Conservation (phyloP, 2,797 vertebrate species). For the Labroides dimidiatus region DNA sequence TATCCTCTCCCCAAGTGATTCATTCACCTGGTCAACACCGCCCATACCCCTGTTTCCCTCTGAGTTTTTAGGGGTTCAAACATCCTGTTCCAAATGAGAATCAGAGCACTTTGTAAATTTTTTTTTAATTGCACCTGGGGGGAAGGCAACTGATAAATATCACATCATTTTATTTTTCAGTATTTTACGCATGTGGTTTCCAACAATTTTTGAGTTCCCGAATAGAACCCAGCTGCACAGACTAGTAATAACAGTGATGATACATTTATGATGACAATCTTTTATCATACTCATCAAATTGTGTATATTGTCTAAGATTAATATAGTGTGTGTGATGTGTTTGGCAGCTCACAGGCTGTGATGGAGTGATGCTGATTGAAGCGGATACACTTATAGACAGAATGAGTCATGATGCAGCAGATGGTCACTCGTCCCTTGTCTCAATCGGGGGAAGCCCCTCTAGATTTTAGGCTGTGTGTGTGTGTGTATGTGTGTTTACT, state of each 20-base stretch:
- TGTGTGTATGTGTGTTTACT: constrained; percentile 35
- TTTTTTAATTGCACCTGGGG: too few relatives aligned
- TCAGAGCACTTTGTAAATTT: too few relatives aligned
- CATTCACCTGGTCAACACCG: too few relatives aligned
- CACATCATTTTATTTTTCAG: too few relatives aligned
- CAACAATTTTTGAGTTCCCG: too few relatives aligned
- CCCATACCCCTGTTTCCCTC: too few relatives aligned
- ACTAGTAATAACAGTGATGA: constrained; percentile 12
- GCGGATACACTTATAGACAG: constrained; percentile 33
- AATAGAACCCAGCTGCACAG: too few relatives aligned
- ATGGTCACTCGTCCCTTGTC: constrained; percentile 47
- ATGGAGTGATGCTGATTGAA: constrained; percentile 40
- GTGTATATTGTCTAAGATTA: constrained; percentile 13
- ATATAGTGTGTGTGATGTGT: constrained; percentile 4
- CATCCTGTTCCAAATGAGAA: too few relatives aligned
- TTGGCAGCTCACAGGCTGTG: constrained; percentile 24
- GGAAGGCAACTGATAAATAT: too few relatives aligned
- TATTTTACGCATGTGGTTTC: too few relatives aligned
- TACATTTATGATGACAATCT: constrained; percentile 6
- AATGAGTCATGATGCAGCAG: constrained; percentile 54
- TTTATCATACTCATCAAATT: not conserved
- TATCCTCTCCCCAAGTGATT: too few relatives aligned
- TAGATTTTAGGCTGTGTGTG: constrained; percentile 20
- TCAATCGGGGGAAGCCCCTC: constrained; percentile 46
- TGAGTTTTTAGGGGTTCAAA: too few relatives aligned